phyloP scores from a whole-genome alignment of 1,140 invertebrate species.

The Pomacea maculata region DNA sequence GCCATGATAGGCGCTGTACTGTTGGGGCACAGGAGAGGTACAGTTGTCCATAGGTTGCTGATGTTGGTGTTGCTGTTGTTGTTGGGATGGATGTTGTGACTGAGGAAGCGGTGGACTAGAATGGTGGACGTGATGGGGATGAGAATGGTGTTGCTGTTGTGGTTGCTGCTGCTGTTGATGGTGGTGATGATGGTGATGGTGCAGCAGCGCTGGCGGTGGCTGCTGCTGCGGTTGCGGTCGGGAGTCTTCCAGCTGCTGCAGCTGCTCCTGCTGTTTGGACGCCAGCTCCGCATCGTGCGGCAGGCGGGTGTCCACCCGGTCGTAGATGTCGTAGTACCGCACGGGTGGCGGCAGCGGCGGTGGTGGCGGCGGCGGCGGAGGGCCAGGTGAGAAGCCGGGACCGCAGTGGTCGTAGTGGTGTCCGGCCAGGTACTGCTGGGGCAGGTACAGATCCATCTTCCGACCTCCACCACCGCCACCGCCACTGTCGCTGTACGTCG shows the following conservation, averaged over 20 bases:
- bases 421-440: too few relatives aligned
- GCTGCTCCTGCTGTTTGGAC: neutral
- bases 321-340: too few relatives aligned
- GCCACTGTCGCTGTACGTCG: too few relatives aligned
- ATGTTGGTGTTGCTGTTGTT: slow-evolving; percentile 16
- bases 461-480: too few relatives aligned
- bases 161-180: neutral
- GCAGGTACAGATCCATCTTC: too few relatives aligned
- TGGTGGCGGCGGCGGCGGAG: too few relatives aligned
- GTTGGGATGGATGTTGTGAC: neutral
- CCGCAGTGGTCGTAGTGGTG: too few relatives aligned
- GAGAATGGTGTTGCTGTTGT: neutral
- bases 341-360: too few relatives aligned
- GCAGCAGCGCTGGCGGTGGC: neutral
- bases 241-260: too few relatives aligned
- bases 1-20: slow-evolving; percentile 17
- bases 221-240: neutral
- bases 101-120: neutral
- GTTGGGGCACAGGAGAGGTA: slow-evolving; percentile 4
- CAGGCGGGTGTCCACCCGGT: too few relatives aligned
- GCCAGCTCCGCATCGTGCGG: too few relatives aligned
- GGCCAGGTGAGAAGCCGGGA: too few relatives aligned
- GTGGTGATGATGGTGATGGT: neutral
- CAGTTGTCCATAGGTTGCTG: slow-evolving; percentile 2
- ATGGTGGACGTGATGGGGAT: neutral